Base-by-base conservation (phyloP, 2,113 vertebrate genomes). In the Diadophis punctatus region DNA sequence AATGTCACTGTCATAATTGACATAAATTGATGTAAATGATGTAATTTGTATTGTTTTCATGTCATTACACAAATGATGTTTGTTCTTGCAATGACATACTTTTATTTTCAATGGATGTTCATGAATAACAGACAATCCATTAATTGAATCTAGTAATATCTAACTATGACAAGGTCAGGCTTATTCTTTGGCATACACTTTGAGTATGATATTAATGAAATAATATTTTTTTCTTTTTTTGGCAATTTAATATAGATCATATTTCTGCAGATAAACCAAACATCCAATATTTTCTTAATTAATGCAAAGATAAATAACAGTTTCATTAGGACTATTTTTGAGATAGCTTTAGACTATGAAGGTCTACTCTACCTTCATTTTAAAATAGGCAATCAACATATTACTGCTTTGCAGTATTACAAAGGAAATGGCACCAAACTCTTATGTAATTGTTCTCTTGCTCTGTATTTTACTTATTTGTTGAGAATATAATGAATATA, bases 201-300 rank as follows among this genome's bases (percentile, higher is more conserved):
- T 87, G 18, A 22, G 27, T 48, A 25, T 27, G 88, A 63, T n/a
- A 46, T 60, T 49, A 14, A 8, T 20, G 46, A 63, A 23, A 60
- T 46, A 48, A 27, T 39, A 8, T n/a, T 27, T 9, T 85, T 84
- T 48, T 22, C 22, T 0, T 11, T 89, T 39, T 86, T 91, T 89
- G 91, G 63, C 91, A 96, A 74, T 95, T 96, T 87, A 93, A 86
- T 94, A 95, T 94, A 91, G 94, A 90, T 95, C 58, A 55, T 34
- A 86, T 74, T 88, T 94, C 90, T 90, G 87, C 89, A 20, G 88
- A 55, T 94, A 93, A 87, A 95, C 89, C 58, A 94, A 25, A 68
- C 46, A 90, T 27, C 55, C 94, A 87, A 94, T 95, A 58, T 87
- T 95, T 96, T 88, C 92, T 95, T 95, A 91, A 91, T 94, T 96